Percentiles rank a stretch among this genome's conserved stretches.
Conservation (phyloP, 2,797 vertebrate species). For the Tokudaia tokunoshimensis region DNA sequence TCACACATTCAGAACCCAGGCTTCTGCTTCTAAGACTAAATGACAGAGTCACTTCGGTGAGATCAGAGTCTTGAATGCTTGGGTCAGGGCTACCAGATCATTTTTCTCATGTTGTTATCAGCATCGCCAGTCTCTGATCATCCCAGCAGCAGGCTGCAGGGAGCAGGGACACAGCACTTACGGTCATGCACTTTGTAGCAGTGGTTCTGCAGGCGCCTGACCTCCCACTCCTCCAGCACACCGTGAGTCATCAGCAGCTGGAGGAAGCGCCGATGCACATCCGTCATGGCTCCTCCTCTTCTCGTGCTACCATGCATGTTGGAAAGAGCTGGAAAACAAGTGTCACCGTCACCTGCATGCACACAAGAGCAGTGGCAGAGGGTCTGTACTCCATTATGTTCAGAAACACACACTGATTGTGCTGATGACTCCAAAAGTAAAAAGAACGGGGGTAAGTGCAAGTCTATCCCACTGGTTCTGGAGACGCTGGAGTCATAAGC, state of each 20-base stretch:
- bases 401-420: neutral
- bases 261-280: conserved; percentile 94
- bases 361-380: neutral
- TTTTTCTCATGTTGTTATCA: neutral
- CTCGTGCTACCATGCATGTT: neutral
- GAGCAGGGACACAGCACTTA: conserved; percentile 78
- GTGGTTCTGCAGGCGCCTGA: conserved; percentile 87
- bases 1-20: neutral
- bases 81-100: neutral
- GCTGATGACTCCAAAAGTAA: neutral
- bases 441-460: neutral
- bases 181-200: conserved; percentile 92
- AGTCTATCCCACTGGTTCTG: neutral
- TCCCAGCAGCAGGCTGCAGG: neutral
- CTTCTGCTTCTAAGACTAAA: neutral
- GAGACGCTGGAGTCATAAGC: neutral
- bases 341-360: neutral
- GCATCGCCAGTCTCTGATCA: neutral
- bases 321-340: neutral
- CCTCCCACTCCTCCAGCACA: conserved; percentile 89
- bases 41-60: neutral
- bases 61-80: neutral
- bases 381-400: neutral
- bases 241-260: conserved; percentile 94
- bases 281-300: conserved; percentile 89